Percentiles rank a stretch among this genome's conserved stretches.
Evolutionary conservation across 2,797 vertebrate genomes (phyloP).

Genomic region (Calcarius lapponicus): DNA sequence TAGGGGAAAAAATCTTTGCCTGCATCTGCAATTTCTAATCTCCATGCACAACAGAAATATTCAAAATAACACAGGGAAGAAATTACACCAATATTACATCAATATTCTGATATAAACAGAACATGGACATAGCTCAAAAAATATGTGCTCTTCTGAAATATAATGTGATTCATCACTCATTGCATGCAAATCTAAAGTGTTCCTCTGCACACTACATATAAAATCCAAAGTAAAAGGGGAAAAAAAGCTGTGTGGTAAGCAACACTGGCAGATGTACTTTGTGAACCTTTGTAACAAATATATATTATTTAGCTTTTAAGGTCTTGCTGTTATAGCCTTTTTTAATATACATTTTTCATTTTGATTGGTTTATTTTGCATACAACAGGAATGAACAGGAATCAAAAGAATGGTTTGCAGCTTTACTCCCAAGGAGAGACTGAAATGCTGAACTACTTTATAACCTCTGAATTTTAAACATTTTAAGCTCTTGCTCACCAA

Average conservation of each 20-base stretch:
- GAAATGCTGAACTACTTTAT: neutral
- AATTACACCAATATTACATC: neutral
- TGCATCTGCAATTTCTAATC: conserved; percentile 22
- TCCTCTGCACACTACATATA: neutral
- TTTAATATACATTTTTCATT: neutral
- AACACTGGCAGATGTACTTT: neutral
- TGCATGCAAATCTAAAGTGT: neutral
- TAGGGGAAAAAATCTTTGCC: neutral
- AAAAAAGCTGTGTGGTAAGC: neutral
- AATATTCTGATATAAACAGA: neutral
- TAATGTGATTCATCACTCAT: neutral
- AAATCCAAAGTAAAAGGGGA: neutral
- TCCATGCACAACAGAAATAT: neutral
- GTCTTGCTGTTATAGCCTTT: neutral
- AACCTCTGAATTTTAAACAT: neutral
- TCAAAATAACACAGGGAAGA: neutral
- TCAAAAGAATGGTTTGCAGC: neutral
- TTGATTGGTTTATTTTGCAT: neutral
- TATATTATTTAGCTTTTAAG: neutral
- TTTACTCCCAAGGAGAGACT: neutral
- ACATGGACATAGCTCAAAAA: neutral
- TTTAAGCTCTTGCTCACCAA: neutral
- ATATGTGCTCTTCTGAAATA: neutral
- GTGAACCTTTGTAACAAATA: neutral
- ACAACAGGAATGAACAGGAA: neutral